Evolutionary conservation across 64 coral and sea anemone genomes (phyloP).

Genomic region (Porites australiensis): DNA sequence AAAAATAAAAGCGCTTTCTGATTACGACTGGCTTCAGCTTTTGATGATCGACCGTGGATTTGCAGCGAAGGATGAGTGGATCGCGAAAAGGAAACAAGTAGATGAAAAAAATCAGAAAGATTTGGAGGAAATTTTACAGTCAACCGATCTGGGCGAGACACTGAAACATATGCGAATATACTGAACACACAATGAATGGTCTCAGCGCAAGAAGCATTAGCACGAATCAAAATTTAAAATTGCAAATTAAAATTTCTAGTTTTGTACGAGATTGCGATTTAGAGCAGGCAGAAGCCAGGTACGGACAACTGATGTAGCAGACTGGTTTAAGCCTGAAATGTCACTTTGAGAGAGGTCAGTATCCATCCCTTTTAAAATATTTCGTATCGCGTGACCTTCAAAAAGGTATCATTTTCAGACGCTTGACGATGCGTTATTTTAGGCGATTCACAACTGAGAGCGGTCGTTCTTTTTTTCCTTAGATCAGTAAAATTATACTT

Average conservation of each 20-base stretch:
- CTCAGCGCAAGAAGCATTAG: no score
- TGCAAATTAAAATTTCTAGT: no score
- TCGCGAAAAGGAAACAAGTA: slow-evolving; percentile 51
- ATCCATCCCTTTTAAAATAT: neutral
- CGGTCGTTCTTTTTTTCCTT: no score
- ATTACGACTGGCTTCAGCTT: slow-evolving; percentile 58
- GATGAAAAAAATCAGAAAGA: slow-evolving; percentile 44
- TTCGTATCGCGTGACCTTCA: neutral
- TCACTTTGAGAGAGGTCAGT: neutral
- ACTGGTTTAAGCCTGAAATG: neutral
- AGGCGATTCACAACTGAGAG: neutral
- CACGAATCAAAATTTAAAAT: no score
- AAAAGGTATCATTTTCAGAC: slow-evolving; percentile 12
- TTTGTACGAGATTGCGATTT: neutral
- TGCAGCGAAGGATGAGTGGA: slow-evolving; percentile 55
- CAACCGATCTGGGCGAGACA: slow-evolving; percentile 32
- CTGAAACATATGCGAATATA: slow-evolving; percentile 40
- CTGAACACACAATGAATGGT: neutral
- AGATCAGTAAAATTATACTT: no score
- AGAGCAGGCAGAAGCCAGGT: neutral
- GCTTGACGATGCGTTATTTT: neutral
- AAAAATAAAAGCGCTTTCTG: slow-evolving; percentile 3
- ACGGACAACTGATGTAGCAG: no score
- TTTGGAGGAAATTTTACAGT: slow-evolving; percentile 47
- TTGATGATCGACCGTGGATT: slow-evolving; percentile 56